Percentiles rank a stretch among this genome's conserved stretches.
Conservation (phyloP, 2,888 invertebrate genomes). For the Drosophila mimetica region DNA sequence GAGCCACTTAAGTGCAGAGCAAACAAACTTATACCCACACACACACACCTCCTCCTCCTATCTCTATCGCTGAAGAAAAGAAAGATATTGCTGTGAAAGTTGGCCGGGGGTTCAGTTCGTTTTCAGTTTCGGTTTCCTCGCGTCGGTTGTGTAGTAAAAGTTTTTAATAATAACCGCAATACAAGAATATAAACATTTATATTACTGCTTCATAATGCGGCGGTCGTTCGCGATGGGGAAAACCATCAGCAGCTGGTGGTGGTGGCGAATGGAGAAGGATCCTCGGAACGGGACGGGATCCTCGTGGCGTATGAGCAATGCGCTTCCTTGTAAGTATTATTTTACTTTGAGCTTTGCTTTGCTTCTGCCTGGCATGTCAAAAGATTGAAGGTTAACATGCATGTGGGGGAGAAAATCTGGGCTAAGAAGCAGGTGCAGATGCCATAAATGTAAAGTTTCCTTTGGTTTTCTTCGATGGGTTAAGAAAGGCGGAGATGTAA, state of each 20-base stretch:
- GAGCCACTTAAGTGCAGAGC: slow-evolving; percentile 69
- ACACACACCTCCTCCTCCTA: slow-evolving; percentile 1
- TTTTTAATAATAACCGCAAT: slow-evolving; percentile 81
- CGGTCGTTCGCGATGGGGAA: slow-evolving; percentile 23
- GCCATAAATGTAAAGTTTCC: slow-evolving; percentile 67
- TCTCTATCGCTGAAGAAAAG: slow-evolving; percentile 25
- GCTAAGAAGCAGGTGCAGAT: slow-evolving; percentile 60
- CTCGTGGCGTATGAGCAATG: slow-evolving; percentile 67
- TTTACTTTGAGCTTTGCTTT: slow-evolving; percentile 61
- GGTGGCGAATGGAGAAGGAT: background rate
- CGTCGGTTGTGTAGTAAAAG: slow-evolving; percentile 69
- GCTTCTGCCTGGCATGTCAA: slow-evolving; percentile 51
- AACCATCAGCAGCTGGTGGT: background rate
- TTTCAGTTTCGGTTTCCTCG: slow-evolving; percentile 54
- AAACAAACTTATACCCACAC: slow-evolving; percentile 64
- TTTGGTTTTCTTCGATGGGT: slow-evolving; percentile 6
- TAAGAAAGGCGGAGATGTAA: background rate
- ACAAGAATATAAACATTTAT: slow-evolving; percentile 81
- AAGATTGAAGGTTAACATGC: slow-evolving; percentile 73
- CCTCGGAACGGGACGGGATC: slow-evolving; percentile 8
- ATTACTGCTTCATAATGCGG: slow-evolving; percentile 76
- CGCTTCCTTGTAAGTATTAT: slow-evolving; percentile 44
- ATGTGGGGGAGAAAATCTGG: slow-evolving; percentile 10
- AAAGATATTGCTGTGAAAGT: slow-evolving; percentile 71
- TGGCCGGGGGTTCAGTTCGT: slow-evolving; percentile 22